A percentile compares a stretch with the other conserved stretches of the same genome.
Conservation (phyloP, 2,113 vertebrate genomes). For the Mirounga angustirostris region DNA sequence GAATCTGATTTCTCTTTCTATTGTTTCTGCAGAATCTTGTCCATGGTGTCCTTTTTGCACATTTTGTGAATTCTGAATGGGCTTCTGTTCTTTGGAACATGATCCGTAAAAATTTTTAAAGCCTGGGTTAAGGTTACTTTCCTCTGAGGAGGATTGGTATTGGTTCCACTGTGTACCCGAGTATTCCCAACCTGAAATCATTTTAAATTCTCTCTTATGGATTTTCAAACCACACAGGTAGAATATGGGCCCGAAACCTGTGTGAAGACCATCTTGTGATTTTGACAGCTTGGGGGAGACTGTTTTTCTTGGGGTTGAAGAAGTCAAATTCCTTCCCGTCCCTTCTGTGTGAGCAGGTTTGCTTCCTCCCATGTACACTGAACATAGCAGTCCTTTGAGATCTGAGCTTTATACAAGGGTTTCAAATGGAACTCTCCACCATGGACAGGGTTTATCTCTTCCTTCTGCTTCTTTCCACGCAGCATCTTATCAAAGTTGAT, state of each 20-base stretch:
- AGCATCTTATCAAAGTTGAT: fast-evolving
- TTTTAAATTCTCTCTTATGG: background rate
- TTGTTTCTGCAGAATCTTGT: background rate
- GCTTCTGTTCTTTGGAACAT: background rate
- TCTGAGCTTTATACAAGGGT: fast-evolving
- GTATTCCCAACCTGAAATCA: background rate
- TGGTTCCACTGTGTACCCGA: background rate
- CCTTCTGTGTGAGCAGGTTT: background rate
- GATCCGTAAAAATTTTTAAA: background rate
- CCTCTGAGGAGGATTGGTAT: background rate
- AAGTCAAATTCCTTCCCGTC: background rate
- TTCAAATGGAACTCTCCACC: background rate
- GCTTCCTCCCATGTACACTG: background rate
- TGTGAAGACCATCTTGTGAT: background rate
- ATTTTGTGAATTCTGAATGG: background rate
- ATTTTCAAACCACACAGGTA: background rate
- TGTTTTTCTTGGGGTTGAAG: background rate
- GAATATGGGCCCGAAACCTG: background rate
- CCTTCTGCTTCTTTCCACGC: background rate
- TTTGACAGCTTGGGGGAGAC: background rate
- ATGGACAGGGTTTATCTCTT: too few species aligned
- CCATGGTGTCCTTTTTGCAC: background rate
- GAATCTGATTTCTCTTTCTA: background rate
- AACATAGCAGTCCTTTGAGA: background rate
- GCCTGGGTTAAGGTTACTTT: background rate